Percentiles rank a stretch among this genome's conserved stretches.
These are phyloP conservation scores for Sweltsa coloradensis DNA, from an alignment of 1,140 invertebrate genomes.

Conservation along the genomic window DNA sequence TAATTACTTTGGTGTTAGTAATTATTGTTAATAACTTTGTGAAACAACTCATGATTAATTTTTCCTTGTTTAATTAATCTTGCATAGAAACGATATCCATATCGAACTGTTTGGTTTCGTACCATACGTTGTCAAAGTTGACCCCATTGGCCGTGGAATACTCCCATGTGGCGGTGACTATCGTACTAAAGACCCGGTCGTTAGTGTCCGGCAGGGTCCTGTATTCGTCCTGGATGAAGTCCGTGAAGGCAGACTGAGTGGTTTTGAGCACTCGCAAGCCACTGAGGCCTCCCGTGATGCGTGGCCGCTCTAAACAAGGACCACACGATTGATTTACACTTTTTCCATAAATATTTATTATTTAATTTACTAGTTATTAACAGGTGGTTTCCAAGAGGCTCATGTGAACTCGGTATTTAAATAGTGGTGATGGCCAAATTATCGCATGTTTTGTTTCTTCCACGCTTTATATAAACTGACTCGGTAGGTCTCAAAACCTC, in stretches of 20 bases:
- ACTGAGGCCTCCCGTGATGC: constrained; percentile 47
- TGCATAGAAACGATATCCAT: not conserved
- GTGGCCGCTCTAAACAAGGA: constrained; percentile 34
- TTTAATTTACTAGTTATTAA: not conserved
- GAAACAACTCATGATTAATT: no score
- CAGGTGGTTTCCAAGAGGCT: no score
- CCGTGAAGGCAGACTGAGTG: constrained; percentile 61
- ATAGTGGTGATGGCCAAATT: no score
- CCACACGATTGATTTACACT: not conserved
- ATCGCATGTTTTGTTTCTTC: no score
- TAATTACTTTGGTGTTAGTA: no score
- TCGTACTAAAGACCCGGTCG: constrained; percentile 60
- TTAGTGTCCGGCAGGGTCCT: constrained; percentile 54
- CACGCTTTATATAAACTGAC: no score
- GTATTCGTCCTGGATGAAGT: constrained; percentile 64
- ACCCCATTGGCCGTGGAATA: constrained; percentile 46
- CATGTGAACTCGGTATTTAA: no score
- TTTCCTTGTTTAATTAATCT: no score
- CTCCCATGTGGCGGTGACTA: constrained; percentile 56
- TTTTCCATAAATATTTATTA: not conserved
- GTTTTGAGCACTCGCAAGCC: constrained; percentile 58
- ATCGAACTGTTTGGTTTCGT: constrained; percentile 4
- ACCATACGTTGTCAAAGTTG: constrained; percentile 51
- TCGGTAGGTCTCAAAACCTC: no score
- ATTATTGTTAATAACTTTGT: no score